phyloP scores from a whole-genome alignment of 2,888 invertebrate genomes.

The Protonemura montana region DNA sequence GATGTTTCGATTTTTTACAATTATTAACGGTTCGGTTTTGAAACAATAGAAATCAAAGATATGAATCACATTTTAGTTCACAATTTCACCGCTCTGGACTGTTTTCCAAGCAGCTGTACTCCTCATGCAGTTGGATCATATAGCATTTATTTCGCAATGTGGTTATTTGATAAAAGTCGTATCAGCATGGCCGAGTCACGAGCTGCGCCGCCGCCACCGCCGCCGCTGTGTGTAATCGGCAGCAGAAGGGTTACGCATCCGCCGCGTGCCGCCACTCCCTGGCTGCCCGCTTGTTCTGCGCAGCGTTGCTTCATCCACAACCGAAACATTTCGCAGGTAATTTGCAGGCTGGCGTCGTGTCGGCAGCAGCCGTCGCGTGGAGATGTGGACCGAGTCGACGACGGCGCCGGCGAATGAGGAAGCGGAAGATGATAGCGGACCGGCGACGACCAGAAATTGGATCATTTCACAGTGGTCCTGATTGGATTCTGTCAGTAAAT shows the following conservation, averaged over 20 bases:
- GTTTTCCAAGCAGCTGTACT: slow-evolving; percentile 13
- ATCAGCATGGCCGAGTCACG: slow-evolving; percentile 36
- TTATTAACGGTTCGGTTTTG: slow-evolving; percentile 39
- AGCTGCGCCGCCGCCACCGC: not conserved
- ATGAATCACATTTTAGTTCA: slow-evolving; percentile 29
- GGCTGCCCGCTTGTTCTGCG: not conserved
- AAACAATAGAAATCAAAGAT: slow-evolving; percentile 40
- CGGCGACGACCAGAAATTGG: not conserved
- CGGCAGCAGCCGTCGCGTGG: not conserved
- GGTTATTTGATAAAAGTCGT: slow-evolving; percentile 23
- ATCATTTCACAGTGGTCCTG: slow-evolving; percentile 1
- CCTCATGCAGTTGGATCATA: slow-evolving; percentile 19
- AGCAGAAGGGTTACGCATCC: slow-evolving; percentile 7
- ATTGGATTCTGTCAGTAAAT: not conserved
- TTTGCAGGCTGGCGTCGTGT: slow-evolving; percentile 8
- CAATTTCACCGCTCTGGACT: not conserved
- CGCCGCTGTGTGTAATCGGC: not conserved
- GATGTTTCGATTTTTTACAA: slow-evolving; percentile 19
- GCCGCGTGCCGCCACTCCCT: slow-evolving; percentile 24
- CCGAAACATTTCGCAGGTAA: not conserved
- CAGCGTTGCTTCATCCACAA: not conserved
- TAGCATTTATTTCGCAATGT: slow-evolving; percentile 13
- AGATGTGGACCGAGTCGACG: not conserved
- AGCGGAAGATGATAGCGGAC: not conserved
- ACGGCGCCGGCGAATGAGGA: not conserved